phyloP scores from a whole-genome alignment of 2,113 vertebrate species.

The Rhinoderma darwinii region DNA sequence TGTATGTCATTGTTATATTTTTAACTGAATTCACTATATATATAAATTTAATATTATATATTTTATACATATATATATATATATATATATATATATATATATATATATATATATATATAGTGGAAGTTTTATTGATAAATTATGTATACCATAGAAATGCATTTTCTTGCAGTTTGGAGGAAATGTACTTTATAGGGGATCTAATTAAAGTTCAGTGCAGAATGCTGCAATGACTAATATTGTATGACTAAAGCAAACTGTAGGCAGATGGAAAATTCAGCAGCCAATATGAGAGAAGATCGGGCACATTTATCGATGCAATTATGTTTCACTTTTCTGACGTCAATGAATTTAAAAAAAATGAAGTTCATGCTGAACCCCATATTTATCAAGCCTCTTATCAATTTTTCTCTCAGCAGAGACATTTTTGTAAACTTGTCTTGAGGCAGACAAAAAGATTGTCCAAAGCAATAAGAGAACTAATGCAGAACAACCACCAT shows the following conservation, averaged over 20 bases:
- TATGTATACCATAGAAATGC: neutral
- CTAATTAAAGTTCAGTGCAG: neutral
- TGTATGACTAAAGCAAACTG: neutral
- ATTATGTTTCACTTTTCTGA: neutral
- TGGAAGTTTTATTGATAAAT: neutral
- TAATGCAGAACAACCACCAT: neutral
- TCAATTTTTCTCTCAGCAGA: neutral
- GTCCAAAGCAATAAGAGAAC: too few relatives aligned
- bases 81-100: too few relatives aligned
- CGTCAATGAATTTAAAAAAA: neutral
- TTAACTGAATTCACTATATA: too few relatives aligned
- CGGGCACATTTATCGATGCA: neutral
- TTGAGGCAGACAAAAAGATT: too few relatives aligned
- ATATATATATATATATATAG: too few relatives aligned
- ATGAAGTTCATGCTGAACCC: neutral
- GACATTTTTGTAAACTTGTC: neutral
- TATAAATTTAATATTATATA: too few relatives aligned
- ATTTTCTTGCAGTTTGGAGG: neutral
- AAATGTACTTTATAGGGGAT: neutral
- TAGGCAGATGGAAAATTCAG: neutral
- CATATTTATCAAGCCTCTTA: neutral
- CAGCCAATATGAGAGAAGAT: neutral
- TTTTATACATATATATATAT: too few relatives aligned
- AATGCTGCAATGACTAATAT: slow-evolving; percentile 5
- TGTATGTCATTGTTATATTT: too few relatives aligned